Conservation (phyloP, 1,140 invertebrate species). For the Acyrthosiphon pisum region DNA sequence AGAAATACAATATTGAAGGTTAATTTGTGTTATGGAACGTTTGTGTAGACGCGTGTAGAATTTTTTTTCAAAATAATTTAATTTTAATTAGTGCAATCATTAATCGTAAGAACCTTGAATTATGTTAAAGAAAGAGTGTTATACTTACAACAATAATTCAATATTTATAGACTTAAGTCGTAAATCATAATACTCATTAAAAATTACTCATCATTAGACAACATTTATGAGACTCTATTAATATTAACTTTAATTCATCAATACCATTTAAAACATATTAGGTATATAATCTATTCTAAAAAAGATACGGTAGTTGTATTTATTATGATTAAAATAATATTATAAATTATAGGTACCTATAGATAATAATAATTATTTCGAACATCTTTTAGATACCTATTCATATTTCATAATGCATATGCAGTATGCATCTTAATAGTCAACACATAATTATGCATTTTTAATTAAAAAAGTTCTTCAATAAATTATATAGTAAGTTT, state of each 20-base stretch:
- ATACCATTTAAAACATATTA: not conserved
- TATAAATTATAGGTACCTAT: not conserved
- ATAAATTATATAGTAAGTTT: not conserved
- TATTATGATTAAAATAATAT: not conserved
- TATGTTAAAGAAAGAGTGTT: not conserved
- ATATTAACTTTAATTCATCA: not conserved
- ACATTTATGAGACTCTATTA: not conserved
- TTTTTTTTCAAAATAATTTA: not conserved
- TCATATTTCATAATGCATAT: not conserved
- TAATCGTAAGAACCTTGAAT: not conserved
- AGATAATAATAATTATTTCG: not conserved
- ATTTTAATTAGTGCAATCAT: not conserved
- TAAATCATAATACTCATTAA: not conserved
- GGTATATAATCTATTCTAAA: not conserved
- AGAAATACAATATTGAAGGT: not conserved
- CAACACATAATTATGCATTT: not conserved
- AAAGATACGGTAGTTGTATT: not conserved
- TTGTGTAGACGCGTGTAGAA: not conserved
- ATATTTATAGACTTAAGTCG: not conserved
- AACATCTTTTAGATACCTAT: not conserved
- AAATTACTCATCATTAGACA: not conserved
- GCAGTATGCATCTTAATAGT: not conserved
- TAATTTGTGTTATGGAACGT: not conserved
- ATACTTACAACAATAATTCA: not conserved
- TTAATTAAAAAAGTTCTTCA: not conserved